Conservation (phyloP, 2,797 vertebrate species). For the Neosilurus hyrtlii region DNA sequence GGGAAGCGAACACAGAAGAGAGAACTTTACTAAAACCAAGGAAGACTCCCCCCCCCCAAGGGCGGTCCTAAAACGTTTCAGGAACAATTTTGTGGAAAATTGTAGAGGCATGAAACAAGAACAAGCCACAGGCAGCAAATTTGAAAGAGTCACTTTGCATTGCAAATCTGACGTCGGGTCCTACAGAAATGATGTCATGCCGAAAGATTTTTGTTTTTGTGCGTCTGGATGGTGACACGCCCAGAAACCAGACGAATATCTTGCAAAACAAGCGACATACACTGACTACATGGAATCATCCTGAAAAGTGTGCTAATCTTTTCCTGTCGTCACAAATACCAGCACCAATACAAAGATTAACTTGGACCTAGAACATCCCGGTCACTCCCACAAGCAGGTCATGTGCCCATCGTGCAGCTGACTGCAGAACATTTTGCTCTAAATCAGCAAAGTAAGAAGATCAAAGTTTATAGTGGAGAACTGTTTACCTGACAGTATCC, state of each 20-base stretch:
- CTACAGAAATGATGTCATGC: not conserved
- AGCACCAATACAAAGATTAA: conserved; percentile 6
- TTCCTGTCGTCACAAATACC: not conserved
- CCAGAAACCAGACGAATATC: not conserved
- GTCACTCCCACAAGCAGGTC: not conserved
- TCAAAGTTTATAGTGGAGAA: conserved; percentile 4
- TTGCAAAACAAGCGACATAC: not conserved
- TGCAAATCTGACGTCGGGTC: conserved; percentile 37
- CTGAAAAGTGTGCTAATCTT: not conserved
- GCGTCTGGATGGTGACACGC: not conserved
- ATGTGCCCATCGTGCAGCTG: conserved; percentile 9
- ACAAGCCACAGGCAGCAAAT: not conserved
- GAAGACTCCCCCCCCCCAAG: no score
- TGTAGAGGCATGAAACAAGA: not conserved
- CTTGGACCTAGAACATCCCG: not conserved
- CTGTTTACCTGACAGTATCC: conserved; percentile 91
- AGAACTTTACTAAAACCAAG: no score
- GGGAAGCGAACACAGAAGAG: no score
- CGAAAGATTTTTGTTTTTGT: not conserved
- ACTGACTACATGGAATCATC: not conserved
- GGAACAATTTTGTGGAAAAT: not conserved
- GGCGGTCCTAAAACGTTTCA: not conserved
- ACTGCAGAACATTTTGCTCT: conserved; percentile 7
- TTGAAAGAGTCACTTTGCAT: conserved; percentile 43
- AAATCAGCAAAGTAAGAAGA: conserved; percentile 19